Evolutionary conservation across 2,797 vertebrate genomes (phyloP), one percentile per base, ranked within the genome.

Genomic region (Acridotheres tristis): DNA sequence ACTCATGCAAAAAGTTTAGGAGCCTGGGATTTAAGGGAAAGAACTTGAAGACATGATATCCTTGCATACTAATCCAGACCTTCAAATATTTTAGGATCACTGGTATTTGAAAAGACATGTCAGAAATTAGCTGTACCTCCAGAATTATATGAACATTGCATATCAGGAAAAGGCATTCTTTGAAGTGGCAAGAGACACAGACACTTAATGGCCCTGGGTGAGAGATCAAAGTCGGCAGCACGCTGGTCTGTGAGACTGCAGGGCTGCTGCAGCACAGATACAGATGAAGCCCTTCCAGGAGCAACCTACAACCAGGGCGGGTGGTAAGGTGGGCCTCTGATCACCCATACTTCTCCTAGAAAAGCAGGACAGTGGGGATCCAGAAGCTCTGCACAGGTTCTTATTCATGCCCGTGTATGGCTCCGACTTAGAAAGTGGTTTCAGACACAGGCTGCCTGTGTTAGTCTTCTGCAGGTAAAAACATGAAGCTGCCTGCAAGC

Each of bases 401-500:
- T 53, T 15, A 50, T 36, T 38, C 25, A 20, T 22, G 16, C 13
- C 53, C 0, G 0, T 4, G 7, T 26, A 48, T 0, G 0, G 11
- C 36, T 85, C n/a, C 36, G 16, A 7, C 15, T 17, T 11, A 27
- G 21, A n/a, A 38, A 61, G 40, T 0, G 1, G 38, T 63, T 73
- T 62, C 45, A 76, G 53, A 47, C 20, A 32, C 22, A n/a, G 27
- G 38, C 47, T 65, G 53, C 40, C 30, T 23, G n/a, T 25, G 22
- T 26, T 27, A 48, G 2, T 47, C 62, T 66, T 75, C 59, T 55
- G 40, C 54, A 38, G 10, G n/a, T 55, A 50, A 47, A 78, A 89
- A 57, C 32, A 61, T 0, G 0, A 77, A 51, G 34, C 50, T 72
- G 66, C 30, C 45, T 34, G 34, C 15, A 34, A 66, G 13, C 29